Percentiles rank a stretch among this genome's conserved stretches.
phyloP scores from a whole-genome alignment of 2,113 vertebrate species.

The Rafetus swinhoei region DNA sequence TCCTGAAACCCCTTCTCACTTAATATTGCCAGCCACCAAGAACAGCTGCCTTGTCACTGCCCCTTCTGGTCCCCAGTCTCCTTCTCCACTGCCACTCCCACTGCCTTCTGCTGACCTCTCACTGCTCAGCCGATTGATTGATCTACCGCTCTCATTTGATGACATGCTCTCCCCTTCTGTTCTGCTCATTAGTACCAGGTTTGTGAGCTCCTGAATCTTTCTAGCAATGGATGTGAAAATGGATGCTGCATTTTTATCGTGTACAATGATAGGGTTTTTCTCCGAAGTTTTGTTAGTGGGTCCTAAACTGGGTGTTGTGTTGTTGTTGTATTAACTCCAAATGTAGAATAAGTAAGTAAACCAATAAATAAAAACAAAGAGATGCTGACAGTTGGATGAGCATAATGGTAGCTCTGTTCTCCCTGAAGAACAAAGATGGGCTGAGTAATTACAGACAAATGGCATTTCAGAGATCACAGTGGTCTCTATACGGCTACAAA shows the following conservation, averaged over 20 bases:
- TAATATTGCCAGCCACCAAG: neutral
- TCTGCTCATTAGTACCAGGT: neutral
- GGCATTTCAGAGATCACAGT: constrained; percentile 7
- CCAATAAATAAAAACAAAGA: neutral
- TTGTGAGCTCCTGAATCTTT: neutral
- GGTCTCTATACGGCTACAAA: constrained; percentile 9
- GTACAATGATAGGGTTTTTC: neutral
- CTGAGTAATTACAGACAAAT: constrained; percentile 7
- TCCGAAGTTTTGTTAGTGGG: neutral
- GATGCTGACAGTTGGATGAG: constrained; percentile 16
- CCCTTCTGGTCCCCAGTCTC: neutral
- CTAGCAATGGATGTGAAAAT: neutral
- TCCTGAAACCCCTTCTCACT: neutral
- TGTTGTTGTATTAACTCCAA: neutral
- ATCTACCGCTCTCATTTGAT: neutral
- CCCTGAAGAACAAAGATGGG: neutral
- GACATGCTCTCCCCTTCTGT: neutral
- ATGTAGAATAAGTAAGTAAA: constrained; percentile 17
- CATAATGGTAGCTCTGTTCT: constrained; percentile 8
- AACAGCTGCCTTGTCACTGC: neutral
- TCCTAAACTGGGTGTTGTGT: neutral
- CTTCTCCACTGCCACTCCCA: neutral
- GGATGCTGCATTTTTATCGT: neutral
- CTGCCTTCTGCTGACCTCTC: neutral
- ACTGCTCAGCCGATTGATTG: neutral